A percentile compares a stretch with the other conserved stretches of the same genome.
These are phyloP conservation scores for Pantherophis guttatus DNA, from an alignment of 2,113 vertebrate species.

Conservation along the genomic window DNA sequence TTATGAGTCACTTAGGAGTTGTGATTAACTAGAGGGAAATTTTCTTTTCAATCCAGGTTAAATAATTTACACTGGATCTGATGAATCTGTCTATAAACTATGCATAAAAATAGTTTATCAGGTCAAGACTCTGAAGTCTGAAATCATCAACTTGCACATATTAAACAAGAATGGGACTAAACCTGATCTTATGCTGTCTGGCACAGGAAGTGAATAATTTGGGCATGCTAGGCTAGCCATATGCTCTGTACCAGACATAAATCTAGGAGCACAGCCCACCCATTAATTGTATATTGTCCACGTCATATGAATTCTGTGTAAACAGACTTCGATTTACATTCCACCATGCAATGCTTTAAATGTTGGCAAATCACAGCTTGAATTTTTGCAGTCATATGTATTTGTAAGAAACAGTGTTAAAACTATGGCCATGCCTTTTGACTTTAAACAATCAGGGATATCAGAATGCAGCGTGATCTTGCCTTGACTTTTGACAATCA, in stretches of 20 bases:
- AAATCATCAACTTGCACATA: neutral
- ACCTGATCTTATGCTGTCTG: neutral
- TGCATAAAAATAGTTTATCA: neutral
- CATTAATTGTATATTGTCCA: neutral
- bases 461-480: neutral
- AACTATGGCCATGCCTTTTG: neutral
- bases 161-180: neutral
- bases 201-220: neutral
- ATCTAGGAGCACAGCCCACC: neutral
- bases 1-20: neutral
- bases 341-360: neutral
- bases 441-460: neutral
- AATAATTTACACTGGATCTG: neutral
- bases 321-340: neutral
- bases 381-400: neutral
- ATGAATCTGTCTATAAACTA: neutral
- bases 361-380: neutral
- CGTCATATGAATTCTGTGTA: neutral
- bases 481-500: neutral
- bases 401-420: neutral
- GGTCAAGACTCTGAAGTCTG: neutral
- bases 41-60: neutral
- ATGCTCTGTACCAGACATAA: neutral
- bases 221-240: neutral
- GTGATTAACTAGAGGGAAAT: neutral